Evolutionary conservation across 92 coral and sea anemone species (phyloP).

Genomic region (Montipora capitata): DNA sequence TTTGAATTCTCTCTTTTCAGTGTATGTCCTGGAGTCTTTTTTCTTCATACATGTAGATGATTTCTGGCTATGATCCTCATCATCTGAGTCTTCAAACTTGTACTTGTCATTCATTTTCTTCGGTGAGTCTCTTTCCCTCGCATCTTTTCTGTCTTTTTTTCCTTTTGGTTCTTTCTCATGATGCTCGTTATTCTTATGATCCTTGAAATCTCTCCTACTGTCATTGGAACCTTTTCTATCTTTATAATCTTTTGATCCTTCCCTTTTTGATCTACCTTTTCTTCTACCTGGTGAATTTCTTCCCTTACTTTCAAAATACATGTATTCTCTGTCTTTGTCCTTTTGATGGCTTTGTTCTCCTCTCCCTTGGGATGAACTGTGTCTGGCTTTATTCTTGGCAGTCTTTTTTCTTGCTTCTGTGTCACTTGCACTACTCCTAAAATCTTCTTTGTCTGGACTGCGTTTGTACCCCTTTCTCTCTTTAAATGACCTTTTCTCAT

Average conservation of each 20-base stretch:
- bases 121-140: conserved; percentile 13
- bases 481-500: background rate
- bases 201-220: conserved; percentile 3
- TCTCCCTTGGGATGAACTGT: conserved; percentile 7
- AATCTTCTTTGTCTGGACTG: conserved; percentile 3
- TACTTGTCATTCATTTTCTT: conserved; percentile 4
- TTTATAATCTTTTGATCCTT: conserved; percentile 15
- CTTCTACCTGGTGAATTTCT: conserved; percentile 4
- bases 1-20: conserved; percentile 12
- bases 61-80: conserved; percentile 9
- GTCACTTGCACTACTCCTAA: conserved; percentile 15
- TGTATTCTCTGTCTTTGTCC: conserved; percentile 10
- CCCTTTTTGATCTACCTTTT: conserved; percentile 4
- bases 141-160: conserved; percentile 12
- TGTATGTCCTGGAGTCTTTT: background rate
- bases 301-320: conserved; percentile 2
- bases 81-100: conserved; percentile 8
- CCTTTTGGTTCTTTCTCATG: conserved; percentile 16
- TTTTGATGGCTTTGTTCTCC: conserved; percentile 1
- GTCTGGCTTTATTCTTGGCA: background rate
- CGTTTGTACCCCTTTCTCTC: conserved; percentile 19
- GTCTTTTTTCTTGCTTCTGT: background rate
- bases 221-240: conserved; percentile 18
- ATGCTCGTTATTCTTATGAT: conserved; percentile 23
- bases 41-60: conserved; percentile 12